A percentile compares a stretch with the other conserved stretches of the same genome.
phyloP scores from a whole-genome alignment of 2,888 invertebrate genomes.

The Sminthurides aquaticus region DNA sequence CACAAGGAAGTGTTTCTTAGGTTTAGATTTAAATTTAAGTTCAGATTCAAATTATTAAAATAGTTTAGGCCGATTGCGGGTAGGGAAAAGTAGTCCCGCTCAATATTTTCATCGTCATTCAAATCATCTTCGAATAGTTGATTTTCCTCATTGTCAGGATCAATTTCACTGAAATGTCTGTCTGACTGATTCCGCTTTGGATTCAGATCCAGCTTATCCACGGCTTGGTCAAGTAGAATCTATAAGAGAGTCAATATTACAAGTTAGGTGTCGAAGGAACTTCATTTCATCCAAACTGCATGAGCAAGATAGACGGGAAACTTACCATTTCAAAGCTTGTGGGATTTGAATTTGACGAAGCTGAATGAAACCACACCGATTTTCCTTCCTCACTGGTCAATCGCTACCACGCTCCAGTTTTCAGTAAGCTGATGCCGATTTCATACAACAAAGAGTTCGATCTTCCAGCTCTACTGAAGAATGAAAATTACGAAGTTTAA shows the following conservation, averaged over 20 bases:
- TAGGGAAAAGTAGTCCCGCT: conserved; percentile 32
- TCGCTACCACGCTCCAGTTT: too few relatives aligned
- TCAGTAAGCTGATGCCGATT: too few relatives aligned
- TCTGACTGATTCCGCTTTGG: conserved; percentile 11
- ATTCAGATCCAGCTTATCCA: conserved; percentile 18
- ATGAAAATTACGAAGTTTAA: too few relatives aligned
- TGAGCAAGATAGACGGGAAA: too few relatives aligned
- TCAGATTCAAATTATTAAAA: conserved; percentile 38
- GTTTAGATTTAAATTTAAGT: conserved; percentile 36
- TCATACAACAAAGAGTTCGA: too few relatives aligned
- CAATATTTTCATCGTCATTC: conserved; percentile 24
- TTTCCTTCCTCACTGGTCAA: background rate
- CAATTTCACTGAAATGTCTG: conserved; percentile 10
- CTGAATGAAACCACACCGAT: background rate
- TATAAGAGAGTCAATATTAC: too few relatives aligned
- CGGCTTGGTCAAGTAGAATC: conserved; percentile 25
- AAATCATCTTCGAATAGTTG: conserved; percentile 23
- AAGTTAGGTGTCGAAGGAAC: too few relatives aligned
- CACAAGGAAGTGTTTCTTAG: conserved; percentile 35
- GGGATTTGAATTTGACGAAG: background rate
- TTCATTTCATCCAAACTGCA: too few relatives aligned
- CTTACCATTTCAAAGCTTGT: background rate
- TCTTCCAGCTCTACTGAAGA: too few relatives aligned
- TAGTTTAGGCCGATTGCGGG: conserved; percentile 36
- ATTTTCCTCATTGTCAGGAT: conserved; percentile 15